Percentiles rank a stretch among this genome's conserved stretches.
Evolutionary conservation across 2,113 vertebrate genomes (phyloP).

Genomic region (Cephalopterus ornatus): DNA sequence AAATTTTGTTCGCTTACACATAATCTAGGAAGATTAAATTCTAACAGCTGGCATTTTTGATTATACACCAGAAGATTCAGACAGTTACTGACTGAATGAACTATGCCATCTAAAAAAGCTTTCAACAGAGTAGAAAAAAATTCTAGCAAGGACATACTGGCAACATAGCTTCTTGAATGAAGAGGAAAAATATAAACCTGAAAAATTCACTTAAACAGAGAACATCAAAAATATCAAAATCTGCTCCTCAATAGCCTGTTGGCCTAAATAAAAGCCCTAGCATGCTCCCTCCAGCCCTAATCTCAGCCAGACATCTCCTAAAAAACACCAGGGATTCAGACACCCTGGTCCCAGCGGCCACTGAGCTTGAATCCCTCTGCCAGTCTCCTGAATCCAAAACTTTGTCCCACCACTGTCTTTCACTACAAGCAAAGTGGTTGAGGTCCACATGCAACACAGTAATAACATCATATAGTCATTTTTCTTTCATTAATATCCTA

Average conservation of each 20-base stretch:
- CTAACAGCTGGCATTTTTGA: not conserved
- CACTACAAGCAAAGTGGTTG: not conserved
- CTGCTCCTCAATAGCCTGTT: not conserved
- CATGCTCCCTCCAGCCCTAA: not conserved
- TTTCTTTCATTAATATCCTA: not conserved
- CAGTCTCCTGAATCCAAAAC: not conserved
- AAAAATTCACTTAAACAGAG: not conserved
- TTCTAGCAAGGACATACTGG: not conserved
- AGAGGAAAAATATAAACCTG: not conserved
- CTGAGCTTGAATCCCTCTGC: not conserved
- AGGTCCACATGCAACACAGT: not conserved
- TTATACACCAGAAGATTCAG: not conserved
- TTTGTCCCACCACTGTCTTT: not conserved
- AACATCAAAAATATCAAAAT: not conserved
- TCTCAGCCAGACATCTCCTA: not conserved
- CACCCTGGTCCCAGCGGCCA: not conserved
- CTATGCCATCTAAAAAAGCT: not conserved
- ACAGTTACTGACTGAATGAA: not conserved
- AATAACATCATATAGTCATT: not conserved
- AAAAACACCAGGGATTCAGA: not conserved
- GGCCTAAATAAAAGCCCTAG: not conserved
- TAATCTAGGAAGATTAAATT: not conserved
- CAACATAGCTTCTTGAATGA: not conserved
- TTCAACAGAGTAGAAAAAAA: not conserved
- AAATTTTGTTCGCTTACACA: not conserved